phyloP scores from a whole-genome alignment of 2,888 invertebrate genomes.

The Hirtodrosophila trivittata region DNA sequence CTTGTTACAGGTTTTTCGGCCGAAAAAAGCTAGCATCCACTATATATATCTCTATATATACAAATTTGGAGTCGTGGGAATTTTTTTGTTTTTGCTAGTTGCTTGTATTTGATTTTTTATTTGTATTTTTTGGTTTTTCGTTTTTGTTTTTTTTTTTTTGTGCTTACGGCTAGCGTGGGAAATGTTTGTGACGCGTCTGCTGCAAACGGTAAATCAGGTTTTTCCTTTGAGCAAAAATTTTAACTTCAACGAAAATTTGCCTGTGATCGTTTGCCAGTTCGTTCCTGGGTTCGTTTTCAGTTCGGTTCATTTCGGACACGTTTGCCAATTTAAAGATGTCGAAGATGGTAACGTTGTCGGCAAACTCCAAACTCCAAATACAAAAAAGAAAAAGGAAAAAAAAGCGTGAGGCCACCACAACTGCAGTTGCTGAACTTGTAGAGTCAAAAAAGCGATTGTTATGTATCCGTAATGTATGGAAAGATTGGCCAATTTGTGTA shows the following conservation, averaged over 20 bases:
- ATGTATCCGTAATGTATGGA: conserved; percentile 19
- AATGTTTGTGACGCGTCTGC: conserved; percentile 63
- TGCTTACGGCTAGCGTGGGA: conserved; percentile 71
- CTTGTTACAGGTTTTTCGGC: conserved; percentile 68
- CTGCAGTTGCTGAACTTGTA: conserved; percentile 9
- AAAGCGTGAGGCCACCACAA: conserved; percentile 22
- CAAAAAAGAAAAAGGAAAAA: not conserved
- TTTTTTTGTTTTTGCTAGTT: conserved; percentile 53
- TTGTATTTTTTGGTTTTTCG: too few species aligned
- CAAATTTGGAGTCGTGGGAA: conserved; percentile 81
- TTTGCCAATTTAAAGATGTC: conserved; percentile 36
- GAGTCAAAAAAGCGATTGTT: conserved; percentile 3
- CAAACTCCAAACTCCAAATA: conserved; percentile 21
- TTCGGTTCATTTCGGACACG: conserved; percentile 25
- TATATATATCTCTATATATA: conserved; percentile 61
- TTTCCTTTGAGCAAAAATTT: conserved; percentile 61
- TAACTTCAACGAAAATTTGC: conserved; percentile 65
- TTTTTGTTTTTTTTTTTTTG: conserved; percentile 34
- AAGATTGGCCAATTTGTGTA: conserved; percentile 47
- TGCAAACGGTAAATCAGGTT: conserved; percentile 78
- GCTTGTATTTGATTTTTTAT: conserved; percentile 52
- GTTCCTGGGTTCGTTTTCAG: conserved; percentile 20
- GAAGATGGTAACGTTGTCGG: conserved; percentile 25
- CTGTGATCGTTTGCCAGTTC: conserved; percentile 62
- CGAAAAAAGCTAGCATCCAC: conserved; percentile 40